Evolutionary conservation across 1,140 invertebrate species (phyloP).

Genomic region (Drosophila albomicans): DNA sequence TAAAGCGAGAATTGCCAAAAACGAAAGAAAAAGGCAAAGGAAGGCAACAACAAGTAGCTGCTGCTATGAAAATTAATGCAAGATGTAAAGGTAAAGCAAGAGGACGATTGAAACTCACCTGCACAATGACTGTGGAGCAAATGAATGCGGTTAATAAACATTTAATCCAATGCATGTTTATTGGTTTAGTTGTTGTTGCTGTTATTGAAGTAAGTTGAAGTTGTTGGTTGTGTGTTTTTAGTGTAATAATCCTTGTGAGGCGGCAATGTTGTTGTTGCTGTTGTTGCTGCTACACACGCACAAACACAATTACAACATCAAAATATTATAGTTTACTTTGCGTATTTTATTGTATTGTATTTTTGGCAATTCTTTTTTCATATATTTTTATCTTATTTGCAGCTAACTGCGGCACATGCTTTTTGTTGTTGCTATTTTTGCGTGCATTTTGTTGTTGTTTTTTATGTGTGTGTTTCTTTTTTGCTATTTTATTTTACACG

Average conservation of each 20-base stretch:
- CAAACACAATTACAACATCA: slow-evolving; percentile 39
- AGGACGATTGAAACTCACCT: slow-evolving; percentile 64
- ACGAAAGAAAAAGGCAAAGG: slow-evolving; percentile 17
- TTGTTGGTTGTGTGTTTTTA: slow-evolving; percentile 60
- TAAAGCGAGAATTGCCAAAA: slow-evolving; percentile 32
- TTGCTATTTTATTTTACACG: slow-evolving; percentile 59
- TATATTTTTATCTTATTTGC: slow-evolving; percentile 22
- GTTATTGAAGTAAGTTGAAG: slow-evolving; percentile 33
- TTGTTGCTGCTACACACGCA: slow-evolving; percentile 40
- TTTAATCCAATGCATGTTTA: slow-evolving; percentile 85
- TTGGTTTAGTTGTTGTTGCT: slow-evolving; percentile 52
- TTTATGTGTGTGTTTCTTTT: slow-evolving; percentile 17
- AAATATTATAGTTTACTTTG: slow-evolving; percentile 40
- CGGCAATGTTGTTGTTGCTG: slow-evolving; percentile 25
- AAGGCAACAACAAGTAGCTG: slow-evolving; percentile 56
- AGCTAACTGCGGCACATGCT: slow-evolving; percentile 62
- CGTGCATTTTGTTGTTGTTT: slow-evolving; percentile 44
- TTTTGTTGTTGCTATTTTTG: slow-evolving; percentile 54
- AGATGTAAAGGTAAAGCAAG: not conserved
- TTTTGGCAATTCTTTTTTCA: slow-evolving; percentile 30
- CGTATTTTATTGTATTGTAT: slow-evolving; percentile 43
- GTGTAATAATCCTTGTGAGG: slow-evolving; percentile 75
- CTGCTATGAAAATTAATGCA: slow-evolving; percentile 20
- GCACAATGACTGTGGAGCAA: slow-evolving; percentile 77
- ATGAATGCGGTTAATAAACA: slow-evolving; percentile 81